A percentile compares a stretch with the other conserved stretches of the same genome.
Evolutionary conservation across 2,113 vertebrate species (phyloP).

Genomic region (human): DNA sequence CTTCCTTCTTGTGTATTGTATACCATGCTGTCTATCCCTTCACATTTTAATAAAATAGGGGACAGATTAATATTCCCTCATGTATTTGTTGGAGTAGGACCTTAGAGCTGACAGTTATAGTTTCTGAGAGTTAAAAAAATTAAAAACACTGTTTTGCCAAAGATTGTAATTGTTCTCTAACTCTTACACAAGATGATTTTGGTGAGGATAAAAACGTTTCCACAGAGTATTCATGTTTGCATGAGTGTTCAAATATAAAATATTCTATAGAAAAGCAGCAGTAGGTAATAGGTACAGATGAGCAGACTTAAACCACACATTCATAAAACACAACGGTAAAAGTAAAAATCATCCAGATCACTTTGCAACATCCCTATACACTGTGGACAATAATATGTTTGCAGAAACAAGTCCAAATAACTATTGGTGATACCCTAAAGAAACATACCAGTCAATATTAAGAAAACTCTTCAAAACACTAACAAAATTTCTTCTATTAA

Average conservation of each 20-base stretch:
- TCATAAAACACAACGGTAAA: neutral
- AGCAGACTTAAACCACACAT: neutral
- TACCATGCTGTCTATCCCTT: neutral
- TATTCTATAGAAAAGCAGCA: neutral
- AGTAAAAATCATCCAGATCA: neutral
- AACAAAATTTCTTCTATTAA: neutral
- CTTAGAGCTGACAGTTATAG: neutral
- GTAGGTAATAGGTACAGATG: neutral
- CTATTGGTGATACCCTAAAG: neutral
- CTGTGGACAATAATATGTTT: neutral
- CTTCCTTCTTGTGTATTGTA: neutral
- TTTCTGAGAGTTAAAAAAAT: slow-evolving; percentile 33
- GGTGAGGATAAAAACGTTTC: neutral
- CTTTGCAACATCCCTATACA: neutral
- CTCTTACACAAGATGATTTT: neutral
- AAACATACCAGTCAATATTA: neutral
- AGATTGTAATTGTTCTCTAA: neutral
- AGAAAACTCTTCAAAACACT: neutral
- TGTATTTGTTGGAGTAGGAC: neutral
- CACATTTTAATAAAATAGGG: neutral
- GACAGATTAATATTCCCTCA: neutral
- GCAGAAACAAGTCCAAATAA: neutral
- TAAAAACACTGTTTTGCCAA: neutral
- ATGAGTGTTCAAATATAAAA: slow-evolving; percentile 25
- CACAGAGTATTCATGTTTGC: neutral